Evolutionary conservation across 2,797 vertebrate species (phyloP), one percentile per base, ranked within the genome.

Genomic region (Poeciliopsis infans): DNA sequence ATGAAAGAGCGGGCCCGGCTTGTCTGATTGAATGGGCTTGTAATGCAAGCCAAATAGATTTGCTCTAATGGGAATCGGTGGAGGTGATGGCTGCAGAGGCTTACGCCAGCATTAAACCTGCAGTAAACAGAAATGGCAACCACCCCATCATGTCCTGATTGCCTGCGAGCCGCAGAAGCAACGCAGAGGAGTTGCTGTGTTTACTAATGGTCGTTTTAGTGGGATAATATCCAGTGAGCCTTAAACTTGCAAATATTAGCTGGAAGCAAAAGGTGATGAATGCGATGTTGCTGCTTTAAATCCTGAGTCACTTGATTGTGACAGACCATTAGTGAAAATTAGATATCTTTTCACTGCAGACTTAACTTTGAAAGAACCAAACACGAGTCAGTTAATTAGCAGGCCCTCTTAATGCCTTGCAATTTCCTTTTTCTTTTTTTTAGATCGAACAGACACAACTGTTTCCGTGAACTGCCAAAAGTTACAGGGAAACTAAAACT

Each of bases 21-120:
- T 87, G 68, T 80, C 77, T 91, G 91, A 94, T 90, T 91, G 91
- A 92, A 93, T 91, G 92, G 89, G 87, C 92, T 93, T 90, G 91
- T 93, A 92, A 92, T 91, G 85, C 89, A 87, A 93, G 91, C 92
- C 90, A 93, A 94, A 93, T 91, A 92, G 91, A 90, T 92, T 90
- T 91, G 91, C 91, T 92, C 89, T 91, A 91, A 92, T 90, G 92
- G 92, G 91, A 94, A 88, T 92, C 88, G 74, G 87, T 85, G 81
- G 86, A 79, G 53, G 89, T 79, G 90, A 85, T 72, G 87, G 83
- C 87, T 82, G 88, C 86, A 59, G 85, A 88, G 85, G 87, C 87
- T 90, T 87, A 90, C 68, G 43, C 78, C 89, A 78, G 90, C 83
- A 87, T 76, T 83, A 78, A 39, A 80, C 83, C 81, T 12, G 85